Evolutionary conservation across 23 tunicate genomes (phyloP).

Genomic region (Halocynthia roretzi): DNA sequence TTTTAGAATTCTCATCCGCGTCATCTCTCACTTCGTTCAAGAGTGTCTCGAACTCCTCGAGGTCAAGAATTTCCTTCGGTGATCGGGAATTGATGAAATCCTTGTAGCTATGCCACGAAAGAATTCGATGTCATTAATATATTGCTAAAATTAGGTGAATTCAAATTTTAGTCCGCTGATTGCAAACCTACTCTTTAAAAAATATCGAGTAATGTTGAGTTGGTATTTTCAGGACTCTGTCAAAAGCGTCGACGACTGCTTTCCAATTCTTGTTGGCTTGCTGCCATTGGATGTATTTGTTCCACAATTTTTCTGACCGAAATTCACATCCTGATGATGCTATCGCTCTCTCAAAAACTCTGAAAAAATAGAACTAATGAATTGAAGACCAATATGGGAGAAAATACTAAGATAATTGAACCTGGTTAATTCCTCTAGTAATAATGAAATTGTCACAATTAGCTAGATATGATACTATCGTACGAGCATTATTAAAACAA

Average conservation of each 20-base stretch:
- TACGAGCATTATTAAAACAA: no score
- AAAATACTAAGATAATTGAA: no score
- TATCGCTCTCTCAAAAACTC: slow-evolving; percentile 70
- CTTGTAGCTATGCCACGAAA: slow-evolving; percentile 18
- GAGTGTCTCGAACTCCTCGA: slow-evolving; percentile 35
- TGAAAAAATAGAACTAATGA: neutral
- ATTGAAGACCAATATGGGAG: no score
- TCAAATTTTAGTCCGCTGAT: neutral
- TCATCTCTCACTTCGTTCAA: slow-evolving; percentile 38
- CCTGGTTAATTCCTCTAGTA: no score
- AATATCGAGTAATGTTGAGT: slow-evolving; percentile 81
- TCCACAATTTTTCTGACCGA: slow-evolving; percentile 91
- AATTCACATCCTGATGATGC: slow-evolving; percentile 75
- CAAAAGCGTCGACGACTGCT: slow-evolving; percentile 47
- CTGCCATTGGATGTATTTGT: slow-evolving; percentile 74
- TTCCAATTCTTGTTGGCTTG: slow-evolving; percentile 56
- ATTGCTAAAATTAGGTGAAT: neutral
- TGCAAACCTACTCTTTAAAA: slow-evolving; percentile 35
- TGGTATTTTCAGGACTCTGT: slow-evolving; percentile 43
- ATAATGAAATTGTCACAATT: no score
- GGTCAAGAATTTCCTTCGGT: slow-evolving; percentile 42
- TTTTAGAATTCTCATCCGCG: slow-evolving; percentile 29
- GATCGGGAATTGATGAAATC: slow-evolving; percentile 62
- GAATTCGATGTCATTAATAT: neutral
- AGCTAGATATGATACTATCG: no score